A percentile compares a stretch with the other conserved stretches of the same genome.
Conservation (phyloP, 1,140 invertebrate species). For the Araneus ventricosus region DNA sequence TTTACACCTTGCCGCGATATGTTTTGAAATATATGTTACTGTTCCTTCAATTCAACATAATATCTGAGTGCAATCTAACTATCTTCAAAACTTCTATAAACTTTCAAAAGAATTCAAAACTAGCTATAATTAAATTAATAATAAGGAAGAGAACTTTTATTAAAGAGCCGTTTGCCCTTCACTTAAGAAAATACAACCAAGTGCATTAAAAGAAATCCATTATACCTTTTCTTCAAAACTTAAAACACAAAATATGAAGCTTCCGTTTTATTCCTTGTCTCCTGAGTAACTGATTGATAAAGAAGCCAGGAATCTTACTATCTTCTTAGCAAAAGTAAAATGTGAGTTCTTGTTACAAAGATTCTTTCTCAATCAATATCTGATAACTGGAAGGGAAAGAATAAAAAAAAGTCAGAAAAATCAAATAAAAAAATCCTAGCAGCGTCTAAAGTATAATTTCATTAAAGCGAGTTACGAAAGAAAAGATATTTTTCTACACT, state of each 20-base stretch:
- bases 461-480: constrained; percentile 4
- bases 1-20: no score
- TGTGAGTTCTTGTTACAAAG: constrained; percentile 1
- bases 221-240: background rate
- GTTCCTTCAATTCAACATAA: no score
- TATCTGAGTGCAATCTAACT: no score
- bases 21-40: no score
- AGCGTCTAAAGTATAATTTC: constrained; percentile 55
- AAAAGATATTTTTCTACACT: constrained; percentile 33
- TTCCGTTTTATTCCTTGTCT: background rate
- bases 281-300: background rate
- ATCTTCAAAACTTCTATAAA: no score
- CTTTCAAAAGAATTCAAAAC: no score
- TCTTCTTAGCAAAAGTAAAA: background rate
- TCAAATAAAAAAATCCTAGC: background rate
- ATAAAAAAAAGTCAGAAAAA: background rate
- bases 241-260: background rate
- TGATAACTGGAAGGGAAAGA: background rate
- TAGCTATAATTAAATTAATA: no score
- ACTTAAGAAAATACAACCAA: background rate
- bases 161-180: no score
- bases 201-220: background rate
- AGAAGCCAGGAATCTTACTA: background rate
- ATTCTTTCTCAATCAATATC: constrained; percentile 5
- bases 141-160: no score